Evolutionary conservation across 2,888 invertebrate species (phyloP), one percentile per base, ranked within the genome.

Genomic region (Nebria salina): DNA sequence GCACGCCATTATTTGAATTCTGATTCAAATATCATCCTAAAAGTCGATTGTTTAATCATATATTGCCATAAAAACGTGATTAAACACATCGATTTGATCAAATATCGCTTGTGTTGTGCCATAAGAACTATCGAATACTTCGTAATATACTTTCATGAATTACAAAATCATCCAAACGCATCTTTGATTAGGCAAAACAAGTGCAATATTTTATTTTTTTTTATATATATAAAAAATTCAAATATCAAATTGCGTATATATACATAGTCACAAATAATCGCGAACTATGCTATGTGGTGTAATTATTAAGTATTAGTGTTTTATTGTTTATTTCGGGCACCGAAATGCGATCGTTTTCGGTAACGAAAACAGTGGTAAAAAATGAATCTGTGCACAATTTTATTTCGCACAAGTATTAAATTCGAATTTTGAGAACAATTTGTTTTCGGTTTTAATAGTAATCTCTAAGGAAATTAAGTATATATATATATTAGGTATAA

Each of bases 211-310:
- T 26, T n/a, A n/a, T n/a, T 76, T 43, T 34, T 41, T 25, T 7
- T 42, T 68, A 76, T 76, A 43, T 54, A 54, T 34, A 34, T 34
- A 54, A 54, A 54, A 54, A 54, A 54, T 11, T 11, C 13, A 54
- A 54, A 54, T 54, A 54, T 54, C 54, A 54, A 54, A 54, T 54
- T 54, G 54, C 54, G 8, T 54, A 54, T 54, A 73, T 78, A 78
- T 78, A 78, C 74, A 78, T 78, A 78, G 78, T 78, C 74, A 78
- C 78, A 78, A 54, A 78, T 78, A 78, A 78, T 73, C 65, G 66
- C 25, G 74, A 78, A 74, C 74, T 78, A 78, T 74, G 78, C 78
- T 74, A 78, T 78, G 70, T 76, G 20, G 43, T 43, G 43, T 43
- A 43, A 43, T 43, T 54, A 54, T 54, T 54, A 54, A 54, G 54